Conservation (phyloP, 2,113 vertebrate species). For the Egretta garzetta region DNA sequence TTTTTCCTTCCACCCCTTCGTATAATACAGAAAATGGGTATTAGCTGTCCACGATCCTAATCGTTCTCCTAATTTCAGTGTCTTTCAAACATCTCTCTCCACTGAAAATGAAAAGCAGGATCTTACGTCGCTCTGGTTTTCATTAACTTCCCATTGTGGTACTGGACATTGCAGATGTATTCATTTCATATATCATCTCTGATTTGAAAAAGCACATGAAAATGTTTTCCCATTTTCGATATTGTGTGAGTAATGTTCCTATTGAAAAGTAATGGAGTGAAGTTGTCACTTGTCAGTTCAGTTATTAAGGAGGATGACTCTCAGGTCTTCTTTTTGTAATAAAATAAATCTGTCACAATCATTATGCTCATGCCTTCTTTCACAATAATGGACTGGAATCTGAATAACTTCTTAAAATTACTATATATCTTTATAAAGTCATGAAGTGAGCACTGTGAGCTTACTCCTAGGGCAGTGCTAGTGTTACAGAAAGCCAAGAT, state of each 20-base stretch:
- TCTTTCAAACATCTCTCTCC: neutral
- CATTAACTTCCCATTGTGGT: neutral
- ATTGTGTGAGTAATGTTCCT: conserved; percentile 81
- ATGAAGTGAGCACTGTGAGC: neutral
- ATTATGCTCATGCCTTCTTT: neutral
- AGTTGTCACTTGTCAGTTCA: conserved; percentile 81
- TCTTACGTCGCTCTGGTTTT: neutral
- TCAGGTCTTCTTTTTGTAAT: conserved; percentile 75
- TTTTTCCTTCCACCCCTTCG: neutral
- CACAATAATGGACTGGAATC: neutral
- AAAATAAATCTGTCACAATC: conserved; percentile 79
- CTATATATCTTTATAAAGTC: neutral
- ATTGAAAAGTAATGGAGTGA: conserved; percentile 83
- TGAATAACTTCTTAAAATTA: neutral
- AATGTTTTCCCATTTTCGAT: conserved; percentile 78
- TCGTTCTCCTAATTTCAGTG: neutral
- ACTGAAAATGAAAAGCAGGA: neutral
- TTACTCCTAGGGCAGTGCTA: neutral
- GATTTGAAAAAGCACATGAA: conserved; percentile 77
- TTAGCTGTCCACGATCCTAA: accelerated
- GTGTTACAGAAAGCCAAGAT: neutral
- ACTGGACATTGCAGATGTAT: conserved; percentile 14
- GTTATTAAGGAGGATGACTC: conserved; percentile 82
- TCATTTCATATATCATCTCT: conserved; percentile 69
- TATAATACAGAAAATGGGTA: neutral